Conservation (phyloP, 2,113 vertebrate species). For the Phalacrocorax brasilianus region DNA sequence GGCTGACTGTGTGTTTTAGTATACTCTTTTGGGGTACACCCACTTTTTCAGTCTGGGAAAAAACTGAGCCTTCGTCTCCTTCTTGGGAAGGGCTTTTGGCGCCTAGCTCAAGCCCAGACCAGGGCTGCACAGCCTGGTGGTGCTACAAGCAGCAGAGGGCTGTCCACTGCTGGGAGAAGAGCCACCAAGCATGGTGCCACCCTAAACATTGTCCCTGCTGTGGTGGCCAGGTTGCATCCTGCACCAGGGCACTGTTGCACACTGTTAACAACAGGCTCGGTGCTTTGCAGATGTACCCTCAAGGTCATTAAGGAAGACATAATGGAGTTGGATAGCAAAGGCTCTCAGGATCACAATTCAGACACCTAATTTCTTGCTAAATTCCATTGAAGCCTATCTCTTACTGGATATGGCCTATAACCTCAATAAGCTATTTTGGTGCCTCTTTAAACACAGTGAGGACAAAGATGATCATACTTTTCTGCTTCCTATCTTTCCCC, state of each 20-base stretch:
- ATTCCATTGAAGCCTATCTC: background rate
- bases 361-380: background rate
- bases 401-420: background rate
- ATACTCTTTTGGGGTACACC: background rate
- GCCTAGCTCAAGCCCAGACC: background rate
- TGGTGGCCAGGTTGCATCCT: accelerated
- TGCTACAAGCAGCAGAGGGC: background rate
- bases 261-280: background rate
- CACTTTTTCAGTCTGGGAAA: background rate
- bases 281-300: background rate
- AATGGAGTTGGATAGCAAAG: background rate
- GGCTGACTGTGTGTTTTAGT: background rate
- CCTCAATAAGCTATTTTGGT: background rate
- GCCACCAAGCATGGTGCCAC: background rate
- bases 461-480: background rate
- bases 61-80: background rate
- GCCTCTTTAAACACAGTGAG: background rate
- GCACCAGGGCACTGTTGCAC: accelerated
- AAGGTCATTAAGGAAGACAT: background rate
- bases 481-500: background rate
- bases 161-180: background rate
- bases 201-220: background rate
- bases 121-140: background rate
- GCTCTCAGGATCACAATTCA: background rate
- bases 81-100: background rate